Evolutionary conservation across 2,113 vertebrate species (phyloP).

Genomic region (Colaptes auratus): DNA sequence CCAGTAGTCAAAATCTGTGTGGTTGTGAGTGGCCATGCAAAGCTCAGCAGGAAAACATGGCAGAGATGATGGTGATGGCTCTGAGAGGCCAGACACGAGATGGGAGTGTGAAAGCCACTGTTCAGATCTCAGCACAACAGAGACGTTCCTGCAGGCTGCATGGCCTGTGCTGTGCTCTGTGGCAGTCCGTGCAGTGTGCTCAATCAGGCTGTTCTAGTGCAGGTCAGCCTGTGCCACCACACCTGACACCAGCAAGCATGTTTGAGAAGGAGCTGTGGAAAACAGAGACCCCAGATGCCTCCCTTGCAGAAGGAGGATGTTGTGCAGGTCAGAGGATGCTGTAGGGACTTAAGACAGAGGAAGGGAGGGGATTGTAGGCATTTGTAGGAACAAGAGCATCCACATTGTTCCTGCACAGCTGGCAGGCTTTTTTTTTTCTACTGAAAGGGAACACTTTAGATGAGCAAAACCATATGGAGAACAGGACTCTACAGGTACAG

Average conservation of each 20-base stretch:
- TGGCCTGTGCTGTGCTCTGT: neutral
- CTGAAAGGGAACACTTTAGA: neutral
- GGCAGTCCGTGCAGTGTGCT: neutral
- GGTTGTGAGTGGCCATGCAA: neutral
- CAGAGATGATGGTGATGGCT: neutral
- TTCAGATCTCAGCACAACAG: neutral
- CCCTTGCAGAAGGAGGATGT: neutral
- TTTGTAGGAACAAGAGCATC: neutral
- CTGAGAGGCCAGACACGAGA: neutral
- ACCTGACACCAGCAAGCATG: neutral
- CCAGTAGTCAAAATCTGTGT: neutral
- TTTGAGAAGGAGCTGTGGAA: neutral
- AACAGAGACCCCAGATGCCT: neutral
- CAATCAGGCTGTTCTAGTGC: neutral
- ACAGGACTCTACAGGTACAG: neutral
- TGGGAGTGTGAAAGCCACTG: neutral
- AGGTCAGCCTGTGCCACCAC: neutral
- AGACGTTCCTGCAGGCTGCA: rapidly evolving
- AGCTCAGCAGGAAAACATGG: neutral
- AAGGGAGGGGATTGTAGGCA: neutral
- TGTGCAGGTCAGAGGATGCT: neutral
- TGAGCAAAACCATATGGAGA: neutral
- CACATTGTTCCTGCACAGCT: neutral
- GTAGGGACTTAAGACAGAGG: neutral
- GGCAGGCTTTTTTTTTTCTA: neutral